Evolutionary conservation across 2,797 vertebrate genomes (phyloP).

Genomic region (Buphagus erythrorhynchus): DNA sequence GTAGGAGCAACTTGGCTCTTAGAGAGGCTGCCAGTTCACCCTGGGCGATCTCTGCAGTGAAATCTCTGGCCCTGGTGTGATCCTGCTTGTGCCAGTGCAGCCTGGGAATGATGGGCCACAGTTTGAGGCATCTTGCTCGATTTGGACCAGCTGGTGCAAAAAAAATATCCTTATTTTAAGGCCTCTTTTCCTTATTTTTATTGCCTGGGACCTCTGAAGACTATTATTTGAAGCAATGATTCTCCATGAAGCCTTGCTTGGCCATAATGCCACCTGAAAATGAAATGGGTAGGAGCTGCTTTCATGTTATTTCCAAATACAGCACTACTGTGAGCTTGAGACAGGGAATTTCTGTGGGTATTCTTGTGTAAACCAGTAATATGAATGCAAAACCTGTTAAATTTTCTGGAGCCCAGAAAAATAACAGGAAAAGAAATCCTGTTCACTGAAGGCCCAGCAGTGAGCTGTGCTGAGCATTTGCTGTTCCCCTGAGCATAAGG

Average conservation of each 20-base stretch:
- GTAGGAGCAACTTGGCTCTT: neutral
- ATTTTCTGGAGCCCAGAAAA: neutral
- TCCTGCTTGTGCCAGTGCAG: neutral
- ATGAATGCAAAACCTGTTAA: neutral
- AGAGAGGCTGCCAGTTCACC: neutral
- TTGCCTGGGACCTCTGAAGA: neutral
- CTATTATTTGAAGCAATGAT: neutral
- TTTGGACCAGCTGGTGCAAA: neutral
- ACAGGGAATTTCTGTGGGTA: neutral
- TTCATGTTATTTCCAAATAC: neutral
- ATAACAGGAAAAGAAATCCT: neutral
- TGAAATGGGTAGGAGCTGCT: neutral
- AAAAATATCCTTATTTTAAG: neutral
- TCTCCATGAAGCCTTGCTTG: neutral
- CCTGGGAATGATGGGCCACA: neutral
- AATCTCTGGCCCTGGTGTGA: neutral
- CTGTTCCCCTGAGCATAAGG: neutral
- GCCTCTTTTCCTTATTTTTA: neutral
- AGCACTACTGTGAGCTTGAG: neutral
- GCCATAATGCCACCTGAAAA: neutral
- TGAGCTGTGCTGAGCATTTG: neutral
- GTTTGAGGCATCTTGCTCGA: neutral
- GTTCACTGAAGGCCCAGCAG: neutral
- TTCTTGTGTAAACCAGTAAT: neutral
- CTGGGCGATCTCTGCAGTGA: neutral